Base-by-base conservation (phyloP, 2,113 vertebrate species). In the Forbesichthys papilliferus region DNA sequence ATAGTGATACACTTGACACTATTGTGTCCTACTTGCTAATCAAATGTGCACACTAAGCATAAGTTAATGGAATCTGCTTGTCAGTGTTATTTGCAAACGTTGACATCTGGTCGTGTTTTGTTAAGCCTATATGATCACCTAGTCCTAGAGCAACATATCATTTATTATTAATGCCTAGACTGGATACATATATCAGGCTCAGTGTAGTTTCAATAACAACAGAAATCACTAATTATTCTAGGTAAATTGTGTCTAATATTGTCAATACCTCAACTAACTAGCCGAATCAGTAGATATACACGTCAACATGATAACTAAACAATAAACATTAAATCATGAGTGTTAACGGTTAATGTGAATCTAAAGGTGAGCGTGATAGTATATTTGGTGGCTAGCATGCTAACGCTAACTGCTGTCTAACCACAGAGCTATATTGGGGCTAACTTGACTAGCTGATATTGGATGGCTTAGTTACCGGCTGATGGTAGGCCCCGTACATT, bases 401-500 rank as follows among this genome's bases (percentile, higher is more conserved):
- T 20, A 20, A 20, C 20, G 55, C 42, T 54, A 11, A 18, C 12
- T 16, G 13, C 3, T n/a, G 14, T 49, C 12, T 12, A 9, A 49
- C 12, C 48, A 12, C 3, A 49, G 48, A 49, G 48, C 48, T 49
- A 49, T 49, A 9, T 49, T 2, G 48, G 3, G n/a, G 55, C 16
- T 27, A 18, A 57, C 55, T 57, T 12, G 12, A 78, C 59, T 33
- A 54, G 33, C 52, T 42, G 20, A 64, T 20, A 68, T 48, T 54
- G 57, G 11, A 66, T 42, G 56, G 48, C 16, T 59, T 78, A 78
- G 78, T 84, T 56, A 64, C 67, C 71, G 67, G 89, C 75, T 88
- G 84, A 77, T 67, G 84, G 78, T 87, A 87, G 89, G 89, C 87
- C 89, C 72, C 74, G 66, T 58, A 74, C 47, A 71, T 63, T 48